These are phyloP conservation scores for Sesamia nonagrioides DNA, from an alignment of 1,140 invertebrate genomes.

Conservation along the genomic window DNA sequence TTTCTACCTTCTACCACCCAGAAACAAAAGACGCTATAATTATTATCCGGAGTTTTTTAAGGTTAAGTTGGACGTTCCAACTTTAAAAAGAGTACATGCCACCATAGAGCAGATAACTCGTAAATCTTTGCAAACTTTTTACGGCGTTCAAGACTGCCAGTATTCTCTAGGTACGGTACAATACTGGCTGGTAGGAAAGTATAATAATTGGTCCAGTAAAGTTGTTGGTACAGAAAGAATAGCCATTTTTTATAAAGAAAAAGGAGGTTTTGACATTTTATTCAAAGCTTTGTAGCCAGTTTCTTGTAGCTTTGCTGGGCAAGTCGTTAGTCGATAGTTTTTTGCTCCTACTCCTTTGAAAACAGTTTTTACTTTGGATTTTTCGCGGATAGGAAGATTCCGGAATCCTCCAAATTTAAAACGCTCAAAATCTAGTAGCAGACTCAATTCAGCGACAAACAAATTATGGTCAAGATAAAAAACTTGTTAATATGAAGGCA, in stretches of 20 bases:
- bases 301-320: too few relatives aligned
- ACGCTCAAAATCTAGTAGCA: too few relatives aligned
- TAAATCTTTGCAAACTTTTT: slow-evolving; percentile 36
- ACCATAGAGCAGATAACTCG: slow-evolving; percentile 39
- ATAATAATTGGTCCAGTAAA: slow-evolving; percentile 1
- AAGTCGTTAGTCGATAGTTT: too few relatives aligned
- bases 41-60: slow-evolving; percentile 17
- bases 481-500: too few relatives aligned
- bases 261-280: slow-evolving; percentile 4
- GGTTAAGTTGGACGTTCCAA: slow-evolving; percentile 12
- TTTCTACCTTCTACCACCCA: too few relatives aligned
- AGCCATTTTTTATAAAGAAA: background rate
- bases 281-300: background rate
- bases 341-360: too few relatives aligned
- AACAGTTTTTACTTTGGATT: too few relatives aligned
- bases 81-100: slow-evolving; percentile 19
- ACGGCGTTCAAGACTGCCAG: background rate
- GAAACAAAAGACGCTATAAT: slow-evolving; percentile 4
- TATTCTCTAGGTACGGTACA: slow-evolving; percentile 31
- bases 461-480: too few relatives aligned
- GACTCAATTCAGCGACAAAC: too few relatives aligned
- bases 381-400: too few relatives aligned
- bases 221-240: background rate
- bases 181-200: background rate
- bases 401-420: too few relatives aligned